Percentiles rank a stretch among this genome's conserved stretches.
phyloP scores from a whole-genome alignment of 2,797 vertebrate genomes.

The Tragelaphus oryx region DNA sequence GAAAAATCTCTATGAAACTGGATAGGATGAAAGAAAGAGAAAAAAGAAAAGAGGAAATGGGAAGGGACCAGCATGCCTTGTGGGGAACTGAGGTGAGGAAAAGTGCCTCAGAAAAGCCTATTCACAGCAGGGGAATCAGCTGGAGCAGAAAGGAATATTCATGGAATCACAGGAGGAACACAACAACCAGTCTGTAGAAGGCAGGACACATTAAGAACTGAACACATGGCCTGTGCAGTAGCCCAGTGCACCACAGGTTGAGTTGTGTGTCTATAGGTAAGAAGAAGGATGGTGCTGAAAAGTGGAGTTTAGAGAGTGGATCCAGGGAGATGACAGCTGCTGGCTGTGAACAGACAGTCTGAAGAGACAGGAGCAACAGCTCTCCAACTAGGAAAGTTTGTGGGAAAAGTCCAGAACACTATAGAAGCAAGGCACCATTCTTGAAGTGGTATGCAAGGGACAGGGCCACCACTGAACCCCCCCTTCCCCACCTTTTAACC shows the following conservation, averaged over 20 bases:
- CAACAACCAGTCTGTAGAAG: not conserved
- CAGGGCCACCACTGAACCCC: not conserved
- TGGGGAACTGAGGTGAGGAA: not conserved
- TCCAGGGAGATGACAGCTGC: not conserved
- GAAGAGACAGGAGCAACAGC: not conserved
- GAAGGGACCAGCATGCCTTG: not conserved
- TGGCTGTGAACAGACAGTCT: not conserved
- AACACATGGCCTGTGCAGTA: not conserved
- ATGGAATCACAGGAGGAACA: not conserved
- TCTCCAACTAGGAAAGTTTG: not conserved
- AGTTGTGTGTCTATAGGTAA: not conserved
- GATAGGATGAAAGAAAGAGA: not conserved
- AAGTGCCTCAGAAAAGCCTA: not conserved
- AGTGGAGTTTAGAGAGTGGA: not conserved
- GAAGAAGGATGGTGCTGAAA: not conserved
- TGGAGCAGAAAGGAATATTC: not conserved
- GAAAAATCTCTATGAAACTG: not conserved
- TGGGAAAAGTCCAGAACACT: not conserved
- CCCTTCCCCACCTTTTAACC: not conserved
- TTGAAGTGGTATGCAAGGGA: not conserved
- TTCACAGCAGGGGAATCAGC: not conserved
- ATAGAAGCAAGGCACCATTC: not conserved
- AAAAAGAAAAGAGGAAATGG: not conserved
- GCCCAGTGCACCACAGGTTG: not conserved
- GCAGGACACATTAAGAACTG: not conserved